Percentiles rank a stretch among this genome's conserved stretches.
Evolutionary conservation across 2,888 invertebrate genomes (phyloP).

Genomic region (Protophormia terraenovae): DNA sequence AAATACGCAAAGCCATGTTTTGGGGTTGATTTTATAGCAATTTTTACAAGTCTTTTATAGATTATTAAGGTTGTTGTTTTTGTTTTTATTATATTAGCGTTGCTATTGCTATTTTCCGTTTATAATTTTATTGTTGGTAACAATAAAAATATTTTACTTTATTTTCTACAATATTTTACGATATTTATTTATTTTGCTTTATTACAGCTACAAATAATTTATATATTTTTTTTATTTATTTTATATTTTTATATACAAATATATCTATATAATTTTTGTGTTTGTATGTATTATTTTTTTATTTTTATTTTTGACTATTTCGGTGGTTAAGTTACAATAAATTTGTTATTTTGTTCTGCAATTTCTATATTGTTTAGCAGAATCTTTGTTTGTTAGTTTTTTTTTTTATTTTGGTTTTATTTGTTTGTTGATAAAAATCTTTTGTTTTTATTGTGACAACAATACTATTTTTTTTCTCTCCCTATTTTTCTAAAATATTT

Average conservation of each 20-base stretch:
- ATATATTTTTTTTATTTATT: slow-evolving; percentile 19
- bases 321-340: slow-evolving; percentile 65
- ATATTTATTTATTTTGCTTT: slow-evolving; percentile 10
- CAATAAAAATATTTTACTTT: slow-evolving; percentile 22
- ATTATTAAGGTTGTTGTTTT: slow-evolving; percentile 69
- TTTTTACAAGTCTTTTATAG: slow-evolving; percentile 61
- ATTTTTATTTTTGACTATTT: slow-evolving; percentile 36
- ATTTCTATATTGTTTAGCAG: slow-evolving; percentile 25
- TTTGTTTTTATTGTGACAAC: slow-evolving; percentile 48
- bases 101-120: neutral
- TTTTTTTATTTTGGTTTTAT: slow-evolving; percentile 37
- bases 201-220: slow-evolving; percentile 33
- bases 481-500: neutral
- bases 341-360: slow-evolving; percentile 49
- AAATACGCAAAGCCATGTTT: slow-evolving; percentile 80
- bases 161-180: neutral
- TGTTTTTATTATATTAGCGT: no score
- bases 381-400: neutral
- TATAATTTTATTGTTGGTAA: neutral
- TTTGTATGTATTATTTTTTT: neutral
- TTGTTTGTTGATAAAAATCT: slow-evolving; percentile 53
- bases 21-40: slow-evolving; percentile 47
- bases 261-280: neutral
- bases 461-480: slow-evolving; percentile 32
- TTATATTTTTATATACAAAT: slow-evolving; percentile 40